Conservation (phyloP, 2,888 invertebrate genomes). For the Agrilus mali region DNA sequence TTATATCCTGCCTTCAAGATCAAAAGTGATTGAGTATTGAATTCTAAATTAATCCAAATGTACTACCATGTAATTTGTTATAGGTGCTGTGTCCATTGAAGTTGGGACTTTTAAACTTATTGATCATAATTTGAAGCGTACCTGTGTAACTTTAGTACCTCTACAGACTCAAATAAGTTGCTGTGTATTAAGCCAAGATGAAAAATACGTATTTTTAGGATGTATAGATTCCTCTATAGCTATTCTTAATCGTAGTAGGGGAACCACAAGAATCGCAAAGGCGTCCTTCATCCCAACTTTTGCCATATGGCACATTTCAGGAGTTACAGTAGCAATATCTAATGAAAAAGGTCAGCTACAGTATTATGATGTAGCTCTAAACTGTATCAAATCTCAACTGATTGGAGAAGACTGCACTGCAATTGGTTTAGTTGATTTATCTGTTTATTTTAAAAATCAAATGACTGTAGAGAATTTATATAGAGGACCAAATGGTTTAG, state of each 20-base stretch:
- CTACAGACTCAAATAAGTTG: slow-evolving; percentile 58
- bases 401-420: slow-evolving; percentile 52
- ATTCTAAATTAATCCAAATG: no score
- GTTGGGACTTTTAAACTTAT: slow-evolving; percentile 52
- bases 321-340: slow-evolving; percentile 51
- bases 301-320: slow-evolving; percentile 60
- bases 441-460: slow-evolving; percentile 41
- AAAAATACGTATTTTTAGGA: slow-evolving; percentile 58
- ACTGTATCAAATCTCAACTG: slow-evolving; percentile 52
- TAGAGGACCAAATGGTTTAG: slow-evolving; percentile 32
- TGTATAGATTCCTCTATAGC: slow-evolving; percentile 79
- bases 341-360: slow-evolving; percentile 63
- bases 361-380: slow-evolving; percentile 61
- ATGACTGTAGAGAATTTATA: slow-evolving; percentile 25
- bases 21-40: no score
- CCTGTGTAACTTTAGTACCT: slow-evolving; percentile 53
- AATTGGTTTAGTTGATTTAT: slow-evolving; percentile 50
- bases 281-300: slow-evolving; percentile 68
- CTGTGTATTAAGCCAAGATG: slow-evolving; percentile 56
- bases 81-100: slow-evolving; percentile 54
- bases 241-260: slow-evolving; percentile 61
- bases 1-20: no score
- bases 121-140: slow-evolving; percentile 45
- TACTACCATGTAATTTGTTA: no score
- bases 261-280: slow-evolving; percentile 62